Base-by-base conservation (phyloP, 2,113 vertebrate species). In the Pseudolaguvia tuberculata region DNA sequence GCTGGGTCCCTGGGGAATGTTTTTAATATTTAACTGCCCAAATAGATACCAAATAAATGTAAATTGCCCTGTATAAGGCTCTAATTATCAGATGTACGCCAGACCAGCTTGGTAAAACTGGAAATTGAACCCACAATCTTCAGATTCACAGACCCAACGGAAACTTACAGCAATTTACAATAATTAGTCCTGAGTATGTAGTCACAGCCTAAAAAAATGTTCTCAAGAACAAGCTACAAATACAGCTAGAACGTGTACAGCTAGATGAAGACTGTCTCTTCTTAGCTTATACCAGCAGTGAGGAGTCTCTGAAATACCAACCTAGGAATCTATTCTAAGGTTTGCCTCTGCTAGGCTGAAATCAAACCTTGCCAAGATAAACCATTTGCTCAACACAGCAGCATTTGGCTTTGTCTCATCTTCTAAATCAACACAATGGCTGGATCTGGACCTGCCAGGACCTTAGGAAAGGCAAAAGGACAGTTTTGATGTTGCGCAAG, bases 351-450 rank as follows among this genome's bases (percentile, higher is more conserved):
- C 76, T 69, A 81, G 73, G 47, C 68, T 62, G 65, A 56, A 69
- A 75, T 76, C 72, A 76, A 81, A 72, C 62, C 76, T 27, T 17
- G 75, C 75, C 80, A 81, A 78, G 68, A 78, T 57, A 72, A 76
- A 68, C 77, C 52, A 25, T 51, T 61, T 42, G 31, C 72, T 81
- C 69, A 67, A 52, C 59, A 2, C 35, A 58, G 61, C 15, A 29
- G 63, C 2, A 9, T 72, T 68, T 75, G 71, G 25, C 52, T 68
- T 67, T 12, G 48, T 53, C 59, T 67, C 72, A 20, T 71, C 72
- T 72, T 63, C 55, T 57, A 65, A 62, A 68, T 52, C 48, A 53
- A 29, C 70, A 56, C 69, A 78, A 45, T 23, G 48, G 31, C 25
- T 47, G 13, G n/a, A 66, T 21, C 9, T 53, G 25, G 59, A 57